Evolutionary conservation across 2,888 invertebrate genomes (phyloP).

Genomic region (Agrilus mali): DNA sequence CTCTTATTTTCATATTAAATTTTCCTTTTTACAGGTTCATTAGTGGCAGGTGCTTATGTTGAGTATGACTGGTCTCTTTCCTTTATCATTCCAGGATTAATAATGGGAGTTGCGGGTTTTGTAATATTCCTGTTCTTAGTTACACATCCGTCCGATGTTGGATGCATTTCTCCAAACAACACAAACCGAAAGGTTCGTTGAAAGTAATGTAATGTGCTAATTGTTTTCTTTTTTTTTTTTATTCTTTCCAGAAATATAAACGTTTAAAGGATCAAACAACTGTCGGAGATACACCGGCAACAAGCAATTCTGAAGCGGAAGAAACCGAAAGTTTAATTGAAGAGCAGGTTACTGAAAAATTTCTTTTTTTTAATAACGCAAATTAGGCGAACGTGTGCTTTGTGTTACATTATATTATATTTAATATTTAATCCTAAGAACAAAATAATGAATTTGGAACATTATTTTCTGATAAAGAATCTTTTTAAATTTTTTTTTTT

Average conservation of each 20-base stretch:
- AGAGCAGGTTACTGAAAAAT: slow-evolving; percentile 38
- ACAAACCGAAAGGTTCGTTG: slow-evolving; percentile 10
- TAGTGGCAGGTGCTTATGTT: slow-evolving; percentile 82
- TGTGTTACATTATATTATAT: too few species aligned
- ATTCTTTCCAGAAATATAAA: slow-evolving; percentile 18
- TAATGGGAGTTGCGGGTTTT: slow-evolving; percentile 60
- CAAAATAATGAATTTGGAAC: too few species aligned
- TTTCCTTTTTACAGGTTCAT: slow-evolving; percentile 38
- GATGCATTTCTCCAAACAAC: slow-evolving; percentile 38
- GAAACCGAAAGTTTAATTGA: slow-evolving; percentile 41
- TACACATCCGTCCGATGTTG: slow-evolving; percentile 69
- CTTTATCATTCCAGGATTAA: slow-evolving; percentile 80
- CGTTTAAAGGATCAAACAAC: slow-evolving; percentile 24
- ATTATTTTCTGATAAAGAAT: too few species aligned
- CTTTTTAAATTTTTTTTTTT: too few species aligned
- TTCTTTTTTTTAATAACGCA: too few species aligned
- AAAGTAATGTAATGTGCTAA: not conserved
- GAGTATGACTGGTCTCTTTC: slow-evolving; percentile 82
- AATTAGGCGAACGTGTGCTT: too few species aligned
- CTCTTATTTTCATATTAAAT: not conserved
- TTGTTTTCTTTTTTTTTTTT: not conserved
- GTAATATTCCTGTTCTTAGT: slow-evolving; percentile 73
- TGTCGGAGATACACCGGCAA: slow-evolving; percentile 19
- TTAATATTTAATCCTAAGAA: too few species aligned
- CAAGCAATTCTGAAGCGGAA: slow-evolving; percentile 33